A percentile compares a stretch with the other conserved stretches of the same genome.
These are phyloP conservation scores for Otus scops DNA, from an alignment of 2,797 vertebrate species.

Conservation along the genomic window DNA sequence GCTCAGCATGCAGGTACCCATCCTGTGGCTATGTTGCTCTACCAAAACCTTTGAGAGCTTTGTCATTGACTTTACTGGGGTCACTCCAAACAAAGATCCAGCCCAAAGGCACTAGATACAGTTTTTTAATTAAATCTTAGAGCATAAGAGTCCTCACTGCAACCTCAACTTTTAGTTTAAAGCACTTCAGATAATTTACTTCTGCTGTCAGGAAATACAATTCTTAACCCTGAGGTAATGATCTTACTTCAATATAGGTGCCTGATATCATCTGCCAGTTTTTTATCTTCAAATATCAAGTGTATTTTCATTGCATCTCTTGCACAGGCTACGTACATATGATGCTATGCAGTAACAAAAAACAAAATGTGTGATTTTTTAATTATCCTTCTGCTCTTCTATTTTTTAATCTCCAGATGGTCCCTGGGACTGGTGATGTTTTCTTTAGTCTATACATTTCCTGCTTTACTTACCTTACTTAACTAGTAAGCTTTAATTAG, in stretches of 20 bases:
- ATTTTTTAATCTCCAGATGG: constrained; percentile 37
- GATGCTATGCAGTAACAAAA: not conserved
- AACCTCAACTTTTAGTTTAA: not conserved
- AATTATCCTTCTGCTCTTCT: constrained; percentile 16
- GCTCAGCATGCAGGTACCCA: not conserved
- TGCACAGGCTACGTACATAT: not conserved
- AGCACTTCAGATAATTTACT: not conserved
- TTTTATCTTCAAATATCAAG: constrained; percentile 21
- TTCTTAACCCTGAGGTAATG: not conserved
- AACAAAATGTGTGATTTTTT: not conserved
- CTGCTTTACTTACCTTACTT: constrained; percentile 23
- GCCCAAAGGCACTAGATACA: not conserved
- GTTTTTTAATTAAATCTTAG: not conserved
- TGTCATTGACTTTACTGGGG: not conserved
- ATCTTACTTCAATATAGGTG: not conserved
- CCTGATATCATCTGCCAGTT: not conserved
- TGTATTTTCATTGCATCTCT: not conserved
- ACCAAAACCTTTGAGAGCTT: not conserved
- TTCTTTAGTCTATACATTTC: not conserved
- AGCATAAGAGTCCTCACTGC: not conserved
- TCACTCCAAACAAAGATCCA: not conserved
- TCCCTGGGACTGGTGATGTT: not conserved
- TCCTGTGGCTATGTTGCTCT: not conserved
- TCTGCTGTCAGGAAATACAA: not conserved
- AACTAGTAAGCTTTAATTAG: not conserved